These are phyloP conservation scores for Xylocampa areola DNA, from an alignment of 2,888 invertebrate genomes.

Conservation along the genomic window DNA sequence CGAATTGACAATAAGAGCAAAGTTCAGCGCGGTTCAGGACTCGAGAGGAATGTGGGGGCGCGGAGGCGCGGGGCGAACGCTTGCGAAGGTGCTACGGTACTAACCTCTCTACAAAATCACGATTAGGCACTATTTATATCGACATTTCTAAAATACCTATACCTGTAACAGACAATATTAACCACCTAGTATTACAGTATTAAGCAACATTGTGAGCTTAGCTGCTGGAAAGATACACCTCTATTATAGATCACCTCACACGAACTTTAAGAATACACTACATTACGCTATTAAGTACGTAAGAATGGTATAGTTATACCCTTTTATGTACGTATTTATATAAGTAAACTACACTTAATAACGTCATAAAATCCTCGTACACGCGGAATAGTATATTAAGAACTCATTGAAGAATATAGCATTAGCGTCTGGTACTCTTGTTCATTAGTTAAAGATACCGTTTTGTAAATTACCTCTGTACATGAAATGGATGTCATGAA, in stretches of 20 bases:
- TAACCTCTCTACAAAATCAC: slow-evolving; percentile 83
- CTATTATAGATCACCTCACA: slow-evolving; percentile 43
- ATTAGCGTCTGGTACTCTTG: slow-evolving; percentile 15
- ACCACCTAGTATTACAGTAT: slow-evolving; percentile 60
- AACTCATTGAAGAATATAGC: slow-evolving; percentile 27
- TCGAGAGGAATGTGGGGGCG: slow-evolving; percentile 85
- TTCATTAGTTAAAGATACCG: slow-evolving; percentile 22
- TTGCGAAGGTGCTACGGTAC: slow-evolving; percentile 77
- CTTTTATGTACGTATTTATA: slow-evolving; percentile 11
- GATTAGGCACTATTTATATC: slow-evolving; percentile 85
- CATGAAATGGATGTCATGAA: slow-evolving; percentile 22
- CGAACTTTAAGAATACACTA: slow-evolving; percentile 42
- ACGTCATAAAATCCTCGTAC: slow-evolving; percentile 18
- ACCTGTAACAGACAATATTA: slow-evolving; percentile 69
- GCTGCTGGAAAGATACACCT: slow-evolving; percentile 42
- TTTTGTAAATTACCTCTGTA: slow-evolving; percentile 22
- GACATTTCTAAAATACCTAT: slow-evolving; percentile 77
- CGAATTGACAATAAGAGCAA: slow-evolving; percentile 89
- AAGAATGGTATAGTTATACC: slow-evolving; percentile 25
- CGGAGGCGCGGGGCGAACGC: slow-evolving; percentile 76
- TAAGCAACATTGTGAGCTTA: slow-evolving; percentile 54
- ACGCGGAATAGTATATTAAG: slow-evolving; percentile 5
- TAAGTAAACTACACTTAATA: slow-evolving; percentile 21
- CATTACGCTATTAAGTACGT: slow-evolving; percentile 32
- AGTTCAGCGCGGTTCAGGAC: slow-evolving; percentile 88